These are phyloP conservation scores for Crotalus viridis DNA, from an alignment of 2,113 vertebrate species.

Conservation along the genomic window DNA sequence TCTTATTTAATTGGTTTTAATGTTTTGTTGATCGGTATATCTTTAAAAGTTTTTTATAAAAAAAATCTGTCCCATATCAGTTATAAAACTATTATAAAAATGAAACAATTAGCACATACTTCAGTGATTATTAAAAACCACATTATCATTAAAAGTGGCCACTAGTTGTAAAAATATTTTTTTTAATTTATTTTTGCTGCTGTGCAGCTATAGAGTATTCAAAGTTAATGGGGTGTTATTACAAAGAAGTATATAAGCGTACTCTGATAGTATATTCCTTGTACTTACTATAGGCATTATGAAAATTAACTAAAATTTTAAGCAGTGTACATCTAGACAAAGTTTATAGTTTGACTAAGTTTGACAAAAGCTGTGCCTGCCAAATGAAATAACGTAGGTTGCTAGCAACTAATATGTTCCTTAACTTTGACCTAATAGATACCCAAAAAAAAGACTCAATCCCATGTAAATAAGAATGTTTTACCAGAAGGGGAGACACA, in stretches of 20 bases:
- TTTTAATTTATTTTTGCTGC: background rate
- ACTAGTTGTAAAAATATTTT: background rate
- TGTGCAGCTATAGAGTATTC: background rate
- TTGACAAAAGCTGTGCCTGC: background rate
- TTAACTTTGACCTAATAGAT: slow-evolving; percentile 19
- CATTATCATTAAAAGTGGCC: background rate
- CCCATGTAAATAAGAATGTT: background rate
- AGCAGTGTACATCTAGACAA: background rate
- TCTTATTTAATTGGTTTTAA: background rate
- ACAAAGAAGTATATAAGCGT: background rate
- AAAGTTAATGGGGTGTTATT: background rate
- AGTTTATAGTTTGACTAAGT: background rate
- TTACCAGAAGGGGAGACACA: background rate
- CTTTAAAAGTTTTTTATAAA: background rate
- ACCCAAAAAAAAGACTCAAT: background rate
- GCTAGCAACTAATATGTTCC: background rate
- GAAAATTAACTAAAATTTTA: background rate
- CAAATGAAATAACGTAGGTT: background rate
- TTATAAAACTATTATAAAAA: background rate
- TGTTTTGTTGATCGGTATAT: background rate
- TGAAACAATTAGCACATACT: background rate
- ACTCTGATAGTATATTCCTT: background rate
- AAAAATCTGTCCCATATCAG: background rate
- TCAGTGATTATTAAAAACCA: background rate
- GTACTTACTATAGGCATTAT: background rate